phyloP scores from a whole-genome alignment of 2,888 invertebrate species.

The Ametastegia equiseti region DNA sequence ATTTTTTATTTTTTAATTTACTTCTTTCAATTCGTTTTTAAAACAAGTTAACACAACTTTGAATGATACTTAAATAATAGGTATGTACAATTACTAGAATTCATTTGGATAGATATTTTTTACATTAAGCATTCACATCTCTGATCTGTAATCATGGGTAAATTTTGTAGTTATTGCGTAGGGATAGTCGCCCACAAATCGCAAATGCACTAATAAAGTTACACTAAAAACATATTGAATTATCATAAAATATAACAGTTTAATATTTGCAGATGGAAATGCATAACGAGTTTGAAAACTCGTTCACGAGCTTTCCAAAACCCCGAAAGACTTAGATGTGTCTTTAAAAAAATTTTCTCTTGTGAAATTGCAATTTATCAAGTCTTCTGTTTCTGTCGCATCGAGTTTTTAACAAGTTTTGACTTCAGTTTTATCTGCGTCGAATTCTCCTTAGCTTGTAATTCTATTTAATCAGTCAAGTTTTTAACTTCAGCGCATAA shows the following conservation, averaged over 20 bases:
- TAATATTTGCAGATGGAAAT: neutral
- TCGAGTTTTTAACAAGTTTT: neutral
- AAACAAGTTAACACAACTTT: constrained; percentile 15
- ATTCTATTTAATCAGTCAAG: neutral
- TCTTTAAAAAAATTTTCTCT: neutral
- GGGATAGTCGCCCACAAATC: neutral
- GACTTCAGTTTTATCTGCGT: neutral
- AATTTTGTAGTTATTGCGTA: neutral
- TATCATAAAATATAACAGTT: neutral
- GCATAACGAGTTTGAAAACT: neutral
- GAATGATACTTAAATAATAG: neutral
- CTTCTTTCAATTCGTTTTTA: neutral
- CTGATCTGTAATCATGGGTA: neutral
- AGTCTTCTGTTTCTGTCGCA: neutral
- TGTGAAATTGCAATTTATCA: no score
- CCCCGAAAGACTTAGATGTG: neutral
- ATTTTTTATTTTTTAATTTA: no score
- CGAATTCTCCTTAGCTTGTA: neutral
- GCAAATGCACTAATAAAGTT: neutral
- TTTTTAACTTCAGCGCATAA: neutral
- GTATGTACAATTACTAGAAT: constrained; percentile 18
- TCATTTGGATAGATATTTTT: neutral
- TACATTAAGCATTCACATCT: constrained; percentile 5
- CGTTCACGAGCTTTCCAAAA: neutral
- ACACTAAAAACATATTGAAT: neutral